Evolutionary conservation across 2,888 invertebrate species (phyloP), one percentile per base, ranked within the genome.

Genomic region (Oxystoma pomonae): DNA sequence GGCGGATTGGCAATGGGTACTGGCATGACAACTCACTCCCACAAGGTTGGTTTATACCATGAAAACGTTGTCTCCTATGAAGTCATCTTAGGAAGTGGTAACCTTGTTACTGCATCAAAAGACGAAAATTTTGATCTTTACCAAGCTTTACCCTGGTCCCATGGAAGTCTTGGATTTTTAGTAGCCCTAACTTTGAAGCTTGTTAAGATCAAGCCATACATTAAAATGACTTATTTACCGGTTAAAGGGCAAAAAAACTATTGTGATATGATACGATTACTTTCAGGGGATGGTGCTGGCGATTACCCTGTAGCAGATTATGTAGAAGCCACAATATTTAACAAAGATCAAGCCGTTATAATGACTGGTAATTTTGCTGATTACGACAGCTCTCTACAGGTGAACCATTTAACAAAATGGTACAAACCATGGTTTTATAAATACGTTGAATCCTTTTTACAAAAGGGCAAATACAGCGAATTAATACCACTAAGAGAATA

Each of bases 341-440:
- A 16, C 58, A 66, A 83, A 68, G 82, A 88, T 56, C 82, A 85
- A 60, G 88, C 88, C 1, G 88, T 89, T 0, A 78, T 89, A 9
- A 88, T 88, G 87, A 80, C 83, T 0, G 89, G 88, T 0, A 85
- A 87, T 64, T 88, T 87, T 71, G 82, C 86, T 0, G 85, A 88
- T 70, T 83, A 83, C 56, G 84, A 86, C 60, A 75, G 80, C 0
- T 78, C 75, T 0, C 70, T 84, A n/a, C 71, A 80, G 0, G 78
- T 86, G 0, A 89, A 89, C 67, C 75, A 82, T 64, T 82, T 87
- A 58, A 83, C 86, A 0, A 80, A 77, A 20, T 89, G 88, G 88
- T 87, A 87, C 75, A 89, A 89, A 70, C 88, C 88, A 0, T 89
- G 89, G 89, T 89, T 88, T 74, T 89, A 88, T 70, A 88, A 87